These are phyloP conservation scores for Aporrectodea caliginosa DNA, from an alignment of 1,140 invertebrate species.

Conservation along the genomic window DNA sequence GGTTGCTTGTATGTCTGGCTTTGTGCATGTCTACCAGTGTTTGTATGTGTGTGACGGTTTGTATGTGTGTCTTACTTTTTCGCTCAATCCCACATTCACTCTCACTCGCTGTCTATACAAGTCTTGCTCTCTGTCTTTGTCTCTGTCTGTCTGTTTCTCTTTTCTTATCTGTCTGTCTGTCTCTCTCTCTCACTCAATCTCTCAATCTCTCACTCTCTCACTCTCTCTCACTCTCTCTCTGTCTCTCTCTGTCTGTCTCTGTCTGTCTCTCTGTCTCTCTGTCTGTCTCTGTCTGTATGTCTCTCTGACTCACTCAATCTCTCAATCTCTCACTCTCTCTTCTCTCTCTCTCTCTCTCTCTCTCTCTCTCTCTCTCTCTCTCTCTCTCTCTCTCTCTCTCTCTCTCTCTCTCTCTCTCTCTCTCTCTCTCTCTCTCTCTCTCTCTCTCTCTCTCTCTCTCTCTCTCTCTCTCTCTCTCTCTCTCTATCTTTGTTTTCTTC, in stretches of 20 bases:
- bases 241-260: slow-evolving; percentile 12
- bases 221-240: slow-evolving; percentile 17
- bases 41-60: neutral
- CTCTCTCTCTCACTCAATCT: neutral
- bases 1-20: too few relatives aligned
- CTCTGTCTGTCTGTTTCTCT: neutral
- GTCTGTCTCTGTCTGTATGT: neutral
- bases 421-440: neutral
- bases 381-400: slow-evolving; percentile 11
- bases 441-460: neutral
- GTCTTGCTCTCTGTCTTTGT: slow-evolving; percentile 11
- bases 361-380: slow-evolving; percentile 15
- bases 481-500: slow-evolving; percentile 4
- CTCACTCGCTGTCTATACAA: slow-evolving; percentile 11
- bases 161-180: neutral
- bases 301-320: neutral
- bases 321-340: neutral
- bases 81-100: neutral
- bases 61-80: neutral
- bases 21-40: slow-evolving; percentile 1
- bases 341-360: slow-evolving; percentile 25
- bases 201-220: neutral
- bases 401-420: slow-evolving; percentile 9
- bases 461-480: neutral
- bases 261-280: neutral